phyloP scores from a whole-genome alignment of 2,797 vertebrate species.

The Danio tinwini region DNA sequence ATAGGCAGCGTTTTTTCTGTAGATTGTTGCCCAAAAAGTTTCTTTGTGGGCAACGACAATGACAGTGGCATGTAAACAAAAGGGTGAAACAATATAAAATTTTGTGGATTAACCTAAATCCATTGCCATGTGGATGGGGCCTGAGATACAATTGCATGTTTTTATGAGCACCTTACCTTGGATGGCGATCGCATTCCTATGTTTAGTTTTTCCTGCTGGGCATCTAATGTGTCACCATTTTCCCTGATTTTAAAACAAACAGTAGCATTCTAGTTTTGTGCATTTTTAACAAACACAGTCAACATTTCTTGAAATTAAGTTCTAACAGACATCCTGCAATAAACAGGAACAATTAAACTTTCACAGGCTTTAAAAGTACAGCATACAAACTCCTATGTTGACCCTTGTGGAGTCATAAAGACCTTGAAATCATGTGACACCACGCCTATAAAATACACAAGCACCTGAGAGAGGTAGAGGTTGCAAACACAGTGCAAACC shows the following conservation, averaged over 20 bases:
- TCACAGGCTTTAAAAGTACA: slow-evolving; percentile 17
- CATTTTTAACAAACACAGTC: background rate
- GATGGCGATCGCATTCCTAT: slow-evolving; percentile 68
- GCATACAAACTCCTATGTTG: slow-evolving; percentile 74
- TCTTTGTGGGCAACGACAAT: too few species aligned
- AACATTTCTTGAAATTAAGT: background rate
- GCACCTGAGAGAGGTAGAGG: slow-evolving; percentile 17
- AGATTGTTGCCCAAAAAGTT: too few species aligned
- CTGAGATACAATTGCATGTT: background rate
- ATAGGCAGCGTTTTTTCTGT: too few species aligned
- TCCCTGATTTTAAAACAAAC: slow-evolving; percentile 31
- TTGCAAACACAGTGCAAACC: slow-evolving; percentile 37
- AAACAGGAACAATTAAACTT: background rate
- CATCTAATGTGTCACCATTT: slow-evolving; percentile 55
- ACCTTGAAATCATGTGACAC: slow-evolving; percentile 52
- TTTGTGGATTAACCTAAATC: too few species aligned
- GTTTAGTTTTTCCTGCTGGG: slow-evolving; percentile 66
- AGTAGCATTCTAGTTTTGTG: background rate
- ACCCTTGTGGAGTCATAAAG: slow-evolving; percentile 75
- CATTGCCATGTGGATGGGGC: too few species aligned
- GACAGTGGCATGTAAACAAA: too few species aligned
- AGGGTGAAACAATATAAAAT: too few species aligned
- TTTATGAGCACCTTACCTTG: slow-evolving; percentile 64
- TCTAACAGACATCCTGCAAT: slow-evolving; percentile 2
- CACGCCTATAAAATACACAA: slow-evolving; percentile 63